A percentile compares a stretch with the other conserved stretches of the same genome.
phyloP scores from a whole-genome alignment of 2,888 invertebrate genomes.

The Pedicia rivosa region DNA sequence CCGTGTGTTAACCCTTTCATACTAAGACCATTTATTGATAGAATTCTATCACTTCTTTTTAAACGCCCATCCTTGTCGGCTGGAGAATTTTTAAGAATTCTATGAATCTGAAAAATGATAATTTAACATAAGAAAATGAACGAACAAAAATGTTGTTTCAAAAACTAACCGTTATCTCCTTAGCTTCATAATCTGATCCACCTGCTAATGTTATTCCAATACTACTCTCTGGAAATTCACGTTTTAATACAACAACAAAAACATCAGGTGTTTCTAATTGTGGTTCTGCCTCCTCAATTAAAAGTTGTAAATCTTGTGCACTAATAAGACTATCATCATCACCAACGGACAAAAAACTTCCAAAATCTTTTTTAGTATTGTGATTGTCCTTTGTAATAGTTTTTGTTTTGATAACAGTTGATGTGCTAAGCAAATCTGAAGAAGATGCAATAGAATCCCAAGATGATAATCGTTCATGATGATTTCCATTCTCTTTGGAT shows the following conservation, averaged over 20 bases:
- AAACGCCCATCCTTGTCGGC: slow-evolving; percentile 76
- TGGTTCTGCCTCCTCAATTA: slow-evolving; percentile 46
- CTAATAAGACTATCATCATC: slow-evolving; percentile 30
- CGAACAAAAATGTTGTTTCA: too few relatives aligned
- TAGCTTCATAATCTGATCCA: slow-evolving; percentile 79
- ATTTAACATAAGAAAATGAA: background rate
- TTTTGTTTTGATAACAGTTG: background rate
- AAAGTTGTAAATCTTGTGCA: slow-evolving; percentile 39
- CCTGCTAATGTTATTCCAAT: slow-evolving; percentile 80
- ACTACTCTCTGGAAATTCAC: slow-evolving; percentile 52
- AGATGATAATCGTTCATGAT: slow-evolving; percentile 30
- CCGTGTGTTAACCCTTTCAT: slow-evolving; percentile 74
- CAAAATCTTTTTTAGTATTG: too few relatives aligned
- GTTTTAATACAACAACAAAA: slow-evolving; percentile 45
- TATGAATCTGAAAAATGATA: slow-evolving; percentile 50
- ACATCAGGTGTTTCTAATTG: slow-evolving; percentile 41
- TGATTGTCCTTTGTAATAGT: slow-evolving; percentile 26
- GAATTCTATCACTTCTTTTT: slow-evolving; percentile 72
- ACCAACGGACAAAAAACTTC: slow-evolving; percentile 31
- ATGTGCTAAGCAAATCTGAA: slow-evolving; percentile 24
- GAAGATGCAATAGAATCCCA: slow-evolving; percentile 29
- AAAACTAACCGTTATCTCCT: slow-evolving; percentile 67
- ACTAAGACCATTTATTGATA: slow-evolving; percentile 74
- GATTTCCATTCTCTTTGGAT: slow-evolving; percentile 12
- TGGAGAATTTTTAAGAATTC: slow-evolving; percentile 69